A percentile compares a stretch with the other conserved stretches of the same genome.
Conservation (phyloP, 1,140 invertebrate species). For the Microplitis demolitor region DNA sequence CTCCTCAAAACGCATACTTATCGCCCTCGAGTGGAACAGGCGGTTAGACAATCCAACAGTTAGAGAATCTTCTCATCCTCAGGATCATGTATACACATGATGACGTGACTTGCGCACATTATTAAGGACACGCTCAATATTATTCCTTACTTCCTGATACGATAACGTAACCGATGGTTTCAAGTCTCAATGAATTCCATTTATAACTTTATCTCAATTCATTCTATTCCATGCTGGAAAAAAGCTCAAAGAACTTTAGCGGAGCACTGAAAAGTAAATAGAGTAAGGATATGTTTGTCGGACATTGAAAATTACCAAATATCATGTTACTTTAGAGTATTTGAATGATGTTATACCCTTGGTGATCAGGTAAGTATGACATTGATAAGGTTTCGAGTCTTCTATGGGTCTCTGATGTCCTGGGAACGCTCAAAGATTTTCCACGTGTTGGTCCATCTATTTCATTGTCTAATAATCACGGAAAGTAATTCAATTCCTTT, state of each 20-base stretch:
- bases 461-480: slow-evolving; percentile 1
- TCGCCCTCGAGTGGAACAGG: slow-evolving; percentile 30
- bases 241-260: too few species aligned
- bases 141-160: slow-evolving; percentile 35
- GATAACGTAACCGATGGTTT: slow-evolving; percentile 31
- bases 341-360: slow-evolving; percentile 9
- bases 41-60: slow-evolving; percentile 16
- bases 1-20: slow-evolving; percentile 37
- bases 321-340: slow-evolving; percentile 7
- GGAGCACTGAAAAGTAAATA: background rate
- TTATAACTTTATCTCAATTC: background rate
- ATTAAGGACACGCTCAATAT: background rate
- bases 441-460: slow-evolving; percentile 38
- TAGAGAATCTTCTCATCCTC: too few species aligned
- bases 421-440: slow-evolving; percentile 33
- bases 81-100: slow-evolving; percentile 10
- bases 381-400: slow-evolving; percentile 3
- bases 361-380: slow-evolving; percentile 11
- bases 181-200: slow-evolving; percentile 32
- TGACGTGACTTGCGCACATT: background rate
- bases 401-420: slow-evolving; percentile 35
- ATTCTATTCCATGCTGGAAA: background rate
- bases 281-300: too few species aligned
- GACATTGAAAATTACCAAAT: background rate
- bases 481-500: background rate